Base-by-base conservation (phyloP, 1,140 invertebrate genomes). In the Cherax quadricarinatus region DNA sequence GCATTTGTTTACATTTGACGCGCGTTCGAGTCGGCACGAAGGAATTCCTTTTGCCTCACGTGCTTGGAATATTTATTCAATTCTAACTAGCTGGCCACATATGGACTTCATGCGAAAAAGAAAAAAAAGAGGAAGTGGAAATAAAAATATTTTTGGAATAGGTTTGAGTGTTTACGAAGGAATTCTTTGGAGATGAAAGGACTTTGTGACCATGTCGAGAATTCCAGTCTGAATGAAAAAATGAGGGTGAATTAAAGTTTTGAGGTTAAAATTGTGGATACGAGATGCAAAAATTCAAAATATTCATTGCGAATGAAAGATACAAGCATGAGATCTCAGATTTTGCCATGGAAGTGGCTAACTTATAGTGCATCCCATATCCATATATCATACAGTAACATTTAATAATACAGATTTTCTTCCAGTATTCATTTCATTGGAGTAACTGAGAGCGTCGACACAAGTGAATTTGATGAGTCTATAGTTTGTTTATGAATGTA, bases 101-200 rank as follows among this genome's bases (percentile, higher is more conserved):
- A 66, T 66, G 62, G 62, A 66, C 62, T 18, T 66, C 21, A 66
- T 66, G 21, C 18, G 18, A 5, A 16, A 18, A 18, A 66, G 21
- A 66, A 66, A 66, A 18, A 66, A 21, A 66, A 66, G 16, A 66
- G 14, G 9, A 57, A 57, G 14, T 57, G 9, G 53, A 9, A 6
- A 18, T 66, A 41, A 41, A 41, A 41, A 41, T 18, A 6, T 21
- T 66, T 21, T 66, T 18, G 18, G 62, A 66, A 66, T 14, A 18
- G 2, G 21, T 66, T 66, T 18, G 14, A 5, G 14, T 66, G 62
- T 66, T 66, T 21, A 66, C 62, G 62, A 66, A 1, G 62, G 18
- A 66, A 66, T 66, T 66, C 62, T 66, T 66, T 66, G 62, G 62
- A 66, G 62, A 66, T 66, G 62, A 66, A 66, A 66, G 62, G 62